Evolutionary conservation across 2,113 vertebrate species (phyloP).

Genomic region (Scatophagus argus): DNA sequence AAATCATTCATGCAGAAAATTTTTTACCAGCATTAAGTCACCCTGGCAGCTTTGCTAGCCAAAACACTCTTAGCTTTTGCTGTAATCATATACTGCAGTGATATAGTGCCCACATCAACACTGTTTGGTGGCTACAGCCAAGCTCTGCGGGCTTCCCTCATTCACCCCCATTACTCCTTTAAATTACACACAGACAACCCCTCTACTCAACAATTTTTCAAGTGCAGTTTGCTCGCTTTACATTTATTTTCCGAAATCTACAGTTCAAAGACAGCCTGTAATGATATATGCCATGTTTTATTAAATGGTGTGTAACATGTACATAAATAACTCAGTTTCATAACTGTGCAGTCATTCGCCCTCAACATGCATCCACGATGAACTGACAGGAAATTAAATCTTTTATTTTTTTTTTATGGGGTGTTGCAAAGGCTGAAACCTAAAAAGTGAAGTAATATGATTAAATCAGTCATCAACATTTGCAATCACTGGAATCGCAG

Average conservation of each 20-base stretch:
- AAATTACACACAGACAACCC: slow-evolving; percentile 52
- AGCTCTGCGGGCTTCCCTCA: slow-evolving; percentile 44
- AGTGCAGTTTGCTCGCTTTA: slow-evolving; percentile 30
- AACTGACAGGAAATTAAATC: background rate
- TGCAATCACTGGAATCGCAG: too few relatives aligned
- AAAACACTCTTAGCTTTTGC: slow-evolving; percentile 52
- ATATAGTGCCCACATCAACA: slow-evolving; percentile 57
- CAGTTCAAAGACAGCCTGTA: slow-evolving; percentile 20
- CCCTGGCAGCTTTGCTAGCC: slow-evolving; percentile 40
- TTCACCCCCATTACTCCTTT: slow-evolving; percentile 61
- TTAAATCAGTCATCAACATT: too few relatives aligned
- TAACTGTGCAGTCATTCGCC: background rate
- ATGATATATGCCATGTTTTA: slow-evolving; percentile 21
- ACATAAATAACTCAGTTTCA: slow-evolving; percentile 3
- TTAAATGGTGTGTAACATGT: slow-evolving; percentile 27
- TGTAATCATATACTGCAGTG: slow-evolving; percentile 64
- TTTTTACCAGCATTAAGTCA: slow-evolving; percentile 58
- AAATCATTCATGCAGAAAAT: slow-evolving; percentile 49
- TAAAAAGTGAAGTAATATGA: background rate
- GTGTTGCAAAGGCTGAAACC: slow-evolving; percentile 7
- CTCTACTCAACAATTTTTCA: slow-evolving; percentile 9
- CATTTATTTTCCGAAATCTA: slow-evolving; percentile 30
- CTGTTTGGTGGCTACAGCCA: slow-evolving; percentile 39
- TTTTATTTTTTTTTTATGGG: too few relatives aligned
- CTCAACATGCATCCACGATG: slow-evolving; percentile 8